Evolutionary conservation across 2,888 invertebrate species (phyloP).

Genomic region (Eupsilia transversa): DNA sequence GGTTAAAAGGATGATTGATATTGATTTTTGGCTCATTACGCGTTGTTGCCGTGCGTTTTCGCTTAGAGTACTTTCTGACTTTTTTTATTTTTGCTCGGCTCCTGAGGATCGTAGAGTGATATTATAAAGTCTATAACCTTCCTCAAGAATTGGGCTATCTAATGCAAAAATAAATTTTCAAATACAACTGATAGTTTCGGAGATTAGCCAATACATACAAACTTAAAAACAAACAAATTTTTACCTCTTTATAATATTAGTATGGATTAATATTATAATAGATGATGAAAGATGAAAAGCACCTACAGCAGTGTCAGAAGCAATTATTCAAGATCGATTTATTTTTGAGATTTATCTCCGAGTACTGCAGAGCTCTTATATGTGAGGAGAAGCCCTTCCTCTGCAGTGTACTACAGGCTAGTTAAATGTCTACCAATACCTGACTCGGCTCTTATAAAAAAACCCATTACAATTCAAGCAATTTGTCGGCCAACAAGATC

Average conservation of each 20-base stretch:
- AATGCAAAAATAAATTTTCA: no score
- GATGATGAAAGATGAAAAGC: neutral
- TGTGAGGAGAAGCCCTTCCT: neutral
- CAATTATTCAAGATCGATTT: neutral
- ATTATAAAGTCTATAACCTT: no score
- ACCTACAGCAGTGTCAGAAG: neutral
- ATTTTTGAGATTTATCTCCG: neutral
- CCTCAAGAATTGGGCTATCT: no score
- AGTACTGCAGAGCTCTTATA: neutral
- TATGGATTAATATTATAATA: no score
- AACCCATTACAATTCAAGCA: neutral
- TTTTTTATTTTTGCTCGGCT: no score
- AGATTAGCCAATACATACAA: no score
- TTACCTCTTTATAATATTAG: no score
- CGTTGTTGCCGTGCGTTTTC: no score
- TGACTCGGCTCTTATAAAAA: neutral
- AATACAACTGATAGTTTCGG: no score
- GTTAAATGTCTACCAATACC: neutral
- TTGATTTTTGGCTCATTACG: neutral
- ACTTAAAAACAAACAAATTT: no score
- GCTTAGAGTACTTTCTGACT: no score
- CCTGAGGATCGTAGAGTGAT: no score
- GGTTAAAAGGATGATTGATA: constrained; percentile 28
- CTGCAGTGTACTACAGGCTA: neutral
- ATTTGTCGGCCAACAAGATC: constrained; percentile 27